These are phyloP conservation scores for Eucidaris tribuloides DNA, from an alignment of 35 echinoderm and acorn worm genomes.

Conservation along the genomic window DNA sequence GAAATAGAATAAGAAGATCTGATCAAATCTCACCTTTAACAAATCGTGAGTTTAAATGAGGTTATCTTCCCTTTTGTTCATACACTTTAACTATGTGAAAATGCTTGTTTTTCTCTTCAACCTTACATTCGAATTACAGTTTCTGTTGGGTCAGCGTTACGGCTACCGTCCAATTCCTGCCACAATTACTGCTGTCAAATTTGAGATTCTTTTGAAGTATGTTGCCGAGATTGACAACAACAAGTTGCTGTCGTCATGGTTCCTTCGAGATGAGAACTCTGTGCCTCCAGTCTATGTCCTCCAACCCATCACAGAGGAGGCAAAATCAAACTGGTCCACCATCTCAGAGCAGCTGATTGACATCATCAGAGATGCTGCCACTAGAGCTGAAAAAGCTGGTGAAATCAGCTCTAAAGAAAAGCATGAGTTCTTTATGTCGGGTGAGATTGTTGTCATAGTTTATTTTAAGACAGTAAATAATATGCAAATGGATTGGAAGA, in stretches of 20 bases:
- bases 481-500: no score
- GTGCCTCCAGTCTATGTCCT: slow-evolving; percentile 72
- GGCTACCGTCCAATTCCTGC: slow-evolving; percentile 86
- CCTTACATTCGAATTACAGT: slow-evolving; percentile 35
- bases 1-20: no score
- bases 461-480: no score
- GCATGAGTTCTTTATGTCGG: slow-evolving; percentile 84
- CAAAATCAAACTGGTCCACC: slow-evolving; percentile 37
- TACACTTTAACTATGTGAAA: no score
- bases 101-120: not conserved
- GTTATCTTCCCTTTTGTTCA: no score
- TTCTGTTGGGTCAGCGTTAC: slow-evolving; percentile 86
- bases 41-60: no score
- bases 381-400: slow-evolving; percentile 34
- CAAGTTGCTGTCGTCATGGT: slow-evolving; percentile 36
- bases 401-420: slow-evolving; percentile 23
- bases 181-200: slow-evolving; percentile 56
- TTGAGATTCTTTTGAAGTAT: slow-evolving; percentile 45
- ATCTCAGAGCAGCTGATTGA: slow-evolving; percentile 40
- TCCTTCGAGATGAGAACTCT: slow-evolving; percentile 57
- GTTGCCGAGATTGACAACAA: not conserved
- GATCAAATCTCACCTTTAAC: no score
- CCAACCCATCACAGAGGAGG: slow-evolving; percentile 69
- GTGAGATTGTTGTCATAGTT: slow-evolving; percentile 23
- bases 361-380: slow-evolving; percentile 40